phyloP scores from a whole-genome alignment of 2,113 vertebrate genomes.

The Rhinoptilus africanus region DNA sequence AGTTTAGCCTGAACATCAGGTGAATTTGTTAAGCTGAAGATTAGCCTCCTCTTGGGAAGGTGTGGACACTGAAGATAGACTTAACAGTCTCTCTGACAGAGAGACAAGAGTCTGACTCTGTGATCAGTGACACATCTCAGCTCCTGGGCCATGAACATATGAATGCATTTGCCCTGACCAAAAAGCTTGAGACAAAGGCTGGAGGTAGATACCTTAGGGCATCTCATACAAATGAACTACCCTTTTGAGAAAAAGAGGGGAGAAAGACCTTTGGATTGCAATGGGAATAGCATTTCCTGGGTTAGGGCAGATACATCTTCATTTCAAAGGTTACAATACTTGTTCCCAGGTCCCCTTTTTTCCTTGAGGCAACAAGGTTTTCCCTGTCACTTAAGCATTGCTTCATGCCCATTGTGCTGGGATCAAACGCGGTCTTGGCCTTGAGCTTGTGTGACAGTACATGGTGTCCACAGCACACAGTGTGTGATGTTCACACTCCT shows the following conservation, averaged over 20 bases:
- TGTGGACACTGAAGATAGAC: not conserved
- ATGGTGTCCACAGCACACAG: not conserved
- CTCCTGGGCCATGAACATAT: not conserved
- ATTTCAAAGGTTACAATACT: conserved; percentile 5
- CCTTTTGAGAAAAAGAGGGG: not conserved
- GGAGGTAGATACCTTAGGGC: not conserved
- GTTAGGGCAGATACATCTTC: not conserved
- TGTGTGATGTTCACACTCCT: not conserved
- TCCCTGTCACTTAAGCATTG: not conserved
- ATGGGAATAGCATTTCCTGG: not conserved
- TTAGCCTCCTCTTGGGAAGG: not conserved
- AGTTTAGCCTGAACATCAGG: not conserved
- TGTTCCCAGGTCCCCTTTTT: not conserved
- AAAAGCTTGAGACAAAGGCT: not conserved
- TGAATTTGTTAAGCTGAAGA: not conserved
- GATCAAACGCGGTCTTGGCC: accelerated
- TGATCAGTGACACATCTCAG: not conserved
- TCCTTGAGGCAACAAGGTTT: not conserved
- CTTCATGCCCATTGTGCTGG: not conserved
- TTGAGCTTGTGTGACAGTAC: not conserved
- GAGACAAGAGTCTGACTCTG: not conserved
- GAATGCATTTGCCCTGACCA: not conserved
- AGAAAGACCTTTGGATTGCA: not conserved
- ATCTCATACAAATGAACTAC: not conserved
- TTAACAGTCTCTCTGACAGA: not conserved